A percentile compares a stretch with the other conserved stretches of the same genome.
These are phyloP conservation scores for Calameuta idolon DNA, from an alignment of 2,888 invertebrate genomes.

Conservation along the genomic window DNA sequence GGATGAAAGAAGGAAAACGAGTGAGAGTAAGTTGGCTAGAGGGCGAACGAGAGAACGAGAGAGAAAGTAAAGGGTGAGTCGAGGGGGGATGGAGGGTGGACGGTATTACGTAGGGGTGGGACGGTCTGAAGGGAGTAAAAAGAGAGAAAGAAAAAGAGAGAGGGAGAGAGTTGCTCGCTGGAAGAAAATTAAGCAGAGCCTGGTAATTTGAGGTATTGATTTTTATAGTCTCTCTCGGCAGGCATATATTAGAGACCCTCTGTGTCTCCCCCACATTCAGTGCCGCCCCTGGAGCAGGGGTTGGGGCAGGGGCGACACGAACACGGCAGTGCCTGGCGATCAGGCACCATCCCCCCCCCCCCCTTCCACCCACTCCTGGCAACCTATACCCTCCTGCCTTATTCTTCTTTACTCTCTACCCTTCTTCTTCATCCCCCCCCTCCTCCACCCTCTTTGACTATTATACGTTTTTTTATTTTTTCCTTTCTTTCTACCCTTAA, in stretches of 20 bases:
- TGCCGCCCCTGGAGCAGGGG: conserved; percentile 38
- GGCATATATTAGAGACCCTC: conserved; percentile 64
- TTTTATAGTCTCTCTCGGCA: conserved; percentile 66
- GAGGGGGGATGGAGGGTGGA: background rate
- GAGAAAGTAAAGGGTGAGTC: conserved; percentile 13
- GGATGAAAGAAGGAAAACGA: conserved; percentile 9
- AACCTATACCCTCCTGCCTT: conserved; percentile 15
- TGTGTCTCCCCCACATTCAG: conserved; percentile 49
- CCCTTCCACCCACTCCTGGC: conserved; percentile 17
- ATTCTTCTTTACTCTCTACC: background rate
- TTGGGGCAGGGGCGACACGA: conserved; percentile 55
- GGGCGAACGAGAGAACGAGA: conserved; percentile 19
- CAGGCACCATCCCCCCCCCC: conserved; percentile 40
- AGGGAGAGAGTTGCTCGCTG: conserved; percentile 44
- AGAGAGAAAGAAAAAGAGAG: conserved; percentile 23
- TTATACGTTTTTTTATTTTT: conserved; percentile 27
- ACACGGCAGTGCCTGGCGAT: conserved; percentile 61
- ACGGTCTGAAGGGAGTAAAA: conserved; percentile 13
- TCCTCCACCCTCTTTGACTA: conserved; percentile 31
- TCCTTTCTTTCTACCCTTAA: conserved; percentile 16
- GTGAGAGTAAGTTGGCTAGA: conserved; percentile 10
- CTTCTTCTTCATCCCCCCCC: conserved; percentile 33
- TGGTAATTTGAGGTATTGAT: conserved; percentile 68
- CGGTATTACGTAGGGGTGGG: background rate
- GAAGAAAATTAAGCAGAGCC: conserved; percentile 67